These are phyloP conservation scores for Sitophilus oryzae DNA, from an alignment of 1,140 invertebrate species.

Conservation along the genomic window DNA sequence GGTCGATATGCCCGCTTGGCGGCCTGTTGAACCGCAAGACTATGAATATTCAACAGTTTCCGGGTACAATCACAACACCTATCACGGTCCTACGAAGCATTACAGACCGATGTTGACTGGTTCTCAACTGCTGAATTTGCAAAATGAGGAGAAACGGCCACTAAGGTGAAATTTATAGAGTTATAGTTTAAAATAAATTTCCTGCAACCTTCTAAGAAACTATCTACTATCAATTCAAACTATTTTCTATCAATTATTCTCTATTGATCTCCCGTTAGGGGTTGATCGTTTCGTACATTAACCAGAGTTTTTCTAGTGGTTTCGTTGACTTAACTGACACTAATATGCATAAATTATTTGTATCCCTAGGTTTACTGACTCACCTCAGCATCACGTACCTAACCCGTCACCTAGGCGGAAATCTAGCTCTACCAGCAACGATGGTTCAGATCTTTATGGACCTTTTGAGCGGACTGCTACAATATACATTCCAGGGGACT, in stretches of 20 bases:
- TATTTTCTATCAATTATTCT: no score
- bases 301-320: no score
- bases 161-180: no score
- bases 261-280: no score
- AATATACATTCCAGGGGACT: slow-evolving; percentile 52
- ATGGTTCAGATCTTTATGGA: slow-evolving; percentile 52
- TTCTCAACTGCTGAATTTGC: slow-evolving; percentile 43
- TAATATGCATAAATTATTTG: not conserved
- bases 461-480: slow-evolving; percentile 48
- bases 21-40: slow-evolving; percentile 35
- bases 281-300: no score
- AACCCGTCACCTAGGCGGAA: slow-evolving; percentile 66
- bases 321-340: no score
- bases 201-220: no score
- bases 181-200: no score
- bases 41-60: slow-evolving; percentile 55
- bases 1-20: slow-evolving; percentile 36
- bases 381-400: slow-evolving; percentile 64
- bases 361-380: slow-evolving; percentile 59
- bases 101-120: slow-evolving; percentile 60
- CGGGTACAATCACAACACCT: slow-evolving; percentile 79
- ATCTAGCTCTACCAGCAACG: slow-evolving; percentile 58
- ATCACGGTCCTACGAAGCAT: slow-evolving; percentile 79
- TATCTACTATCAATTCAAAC: no score
- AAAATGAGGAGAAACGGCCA: slow-evolving; percentile 56